phyloP scores from a whole-genome alignment of 2,113 vertebrate species.

The Anser brachyrhynchus region DNA sequence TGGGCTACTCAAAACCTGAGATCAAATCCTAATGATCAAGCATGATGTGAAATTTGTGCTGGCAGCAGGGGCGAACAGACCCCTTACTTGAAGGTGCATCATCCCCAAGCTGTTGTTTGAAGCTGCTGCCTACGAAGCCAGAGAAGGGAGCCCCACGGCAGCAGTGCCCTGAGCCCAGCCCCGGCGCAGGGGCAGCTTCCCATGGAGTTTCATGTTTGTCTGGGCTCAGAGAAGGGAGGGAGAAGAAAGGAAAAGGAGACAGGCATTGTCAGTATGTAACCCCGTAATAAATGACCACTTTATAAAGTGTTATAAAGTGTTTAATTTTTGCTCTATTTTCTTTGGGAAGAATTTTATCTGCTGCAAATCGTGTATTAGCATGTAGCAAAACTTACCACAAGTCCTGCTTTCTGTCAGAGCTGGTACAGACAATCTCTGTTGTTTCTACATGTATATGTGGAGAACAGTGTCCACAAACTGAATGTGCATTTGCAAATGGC shows the following conservation, averaged over 20 bases:
- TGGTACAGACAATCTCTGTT: not conserved
- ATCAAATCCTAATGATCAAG: not conserved
- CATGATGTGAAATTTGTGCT: not conserved
- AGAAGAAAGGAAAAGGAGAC: not conserved
- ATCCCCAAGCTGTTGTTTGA: not conserved
- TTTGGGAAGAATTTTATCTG: not conserved
- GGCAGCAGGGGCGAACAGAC: not conserved
- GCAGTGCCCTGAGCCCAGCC: not conserved
- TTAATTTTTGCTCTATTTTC: not conserved
- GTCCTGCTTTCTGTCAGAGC: not conserved
- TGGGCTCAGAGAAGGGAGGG: not conserved
- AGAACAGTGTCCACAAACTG: not conserved
- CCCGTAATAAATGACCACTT: not conserved
- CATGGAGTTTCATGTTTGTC: not conserved
- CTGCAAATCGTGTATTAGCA: not conserved
- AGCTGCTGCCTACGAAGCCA: not conserved
- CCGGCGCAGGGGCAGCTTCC: not conserved
- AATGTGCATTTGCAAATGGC: not conserved
- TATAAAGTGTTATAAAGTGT: not conserved
- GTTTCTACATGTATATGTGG: not conserved
- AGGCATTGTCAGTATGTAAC: not conserved
- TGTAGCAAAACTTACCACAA: not conserved
- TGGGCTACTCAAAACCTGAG: conserved; percentile 16
- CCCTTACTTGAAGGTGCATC: not conserved
- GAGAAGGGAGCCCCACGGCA: not conserved